A percentile compares a stretch with the other conserved stretches of the same genome.
Conservation (phyloP, 2,888 invertebrate species). For the Dasypolia templi region DNA sequence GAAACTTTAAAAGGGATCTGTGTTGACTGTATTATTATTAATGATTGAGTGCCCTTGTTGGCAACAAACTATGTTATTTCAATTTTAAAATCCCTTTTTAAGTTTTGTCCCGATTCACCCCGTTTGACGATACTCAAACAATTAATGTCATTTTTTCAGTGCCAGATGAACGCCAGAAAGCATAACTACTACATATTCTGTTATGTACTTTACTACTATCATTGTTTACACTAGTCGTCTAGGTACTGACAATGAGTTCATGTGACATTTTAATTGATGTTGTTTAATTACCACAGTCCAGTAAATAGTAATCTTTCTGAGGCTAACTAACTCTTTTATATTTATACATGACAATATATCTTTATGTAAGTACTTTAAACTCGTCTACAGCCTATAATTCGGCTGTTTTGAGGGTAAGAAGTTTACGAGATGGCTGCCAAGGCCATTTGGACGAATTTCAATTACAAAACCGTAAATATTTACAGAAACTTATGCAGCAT, state of each 20-base stretch:
- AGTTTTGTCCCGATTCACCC: no score
- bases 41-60: no score
- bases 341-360: background rate
- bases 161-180: slow-evolving; percentile 31
- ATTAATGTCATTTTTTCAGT: slow-evolving; percentile 11
- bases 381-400: background rate
- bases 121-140: no score
- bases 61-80: no score
- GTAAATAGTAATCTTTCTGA: slow-evolving; percentile 41
- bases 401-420: background rate
- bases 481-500: slow-evolving; percentile 21
- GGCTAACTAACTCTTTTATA: slow-evolving; percentile 36
- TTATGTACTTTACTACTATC: slow-evolving; percentile 45
- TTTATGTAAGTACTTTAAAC: background rate
- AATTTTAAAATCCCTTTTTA: no score
- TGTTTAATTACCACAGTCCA: slow-evolving; percentile 52
- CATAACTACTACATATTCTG: slow-evolving; percentile 30
- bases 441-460: slow-evolving; percentile 35
- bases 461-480: slow-evolving; percentile 32
- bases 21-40: no score
- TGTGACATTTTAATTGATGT: slow-evolving; percentile 60
- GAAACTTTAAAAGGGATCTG: no score
- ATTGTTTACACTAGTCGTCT: slow-evolving; percentile 48
- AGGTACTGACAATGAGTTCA: slow-evolving; percentile 46
- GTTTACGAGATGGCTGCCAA: slow-evolving; percentile 9